A percentile compares a stretch with the other conserved stretches of the same genome.
phyloP scores from a whole-genome alignment of 2,888 invertebrate species.

The Orchesellides sinensis region DNA sequence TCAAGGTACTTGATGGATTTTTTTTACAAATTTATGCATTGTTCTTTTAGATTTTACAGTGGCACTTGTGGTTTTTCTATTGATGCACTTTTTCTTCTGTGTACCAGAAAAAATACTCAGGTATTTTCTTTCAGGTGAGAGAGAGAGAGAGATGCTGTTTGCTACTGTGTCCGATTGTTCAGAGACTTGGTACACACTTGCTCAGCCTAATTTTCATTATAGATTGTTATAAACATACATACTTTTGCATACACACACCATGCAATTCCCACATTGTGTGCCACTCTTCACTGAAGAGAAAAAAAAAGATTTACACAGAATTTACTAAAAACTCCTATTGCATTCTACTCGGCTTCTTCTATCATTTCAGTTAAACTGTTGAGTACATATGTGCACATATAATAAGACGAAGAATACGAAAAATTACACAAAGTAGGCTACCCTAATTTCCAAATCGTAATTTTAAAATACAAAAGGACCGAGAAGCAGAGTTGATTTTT shows the following conservation, averaged over 20 bases:
- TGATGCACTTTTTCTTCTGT: conserved; percentile 52
- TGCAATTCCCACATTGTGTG: background rate
- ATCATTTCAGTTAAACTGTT: conserved; percentile 52
- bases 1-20: conserved; percentile 25
- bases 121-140: background rate
- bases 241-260: background rate
- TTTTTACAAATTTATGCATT: conserved; percentile 35
- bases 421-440: conserved; percentile 58
- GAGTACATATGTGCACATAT: conserved; percentile 25
- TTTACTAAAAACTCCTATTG: too few relatives aligned
- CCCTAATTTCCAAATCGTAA: conserved; percentile 57
- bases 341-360: conserved; percentile 46
- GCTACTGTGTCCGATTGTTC: background rate
- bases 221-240: background rate
- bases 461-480: conserved; percentile 13
- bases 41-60: conserved; percentile 3
- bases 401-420: conserved; percentile 22
- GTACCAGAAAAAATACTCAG: conserved; percentile 10
- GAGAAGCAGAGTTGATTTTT: conserved; percentile 8
- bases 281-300: background rate
- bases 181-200: background rate
- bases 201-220: conserved; percentile 5
- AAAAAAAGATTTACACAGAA: too few relatives aligned
- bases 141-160: conserved; percentile 6
- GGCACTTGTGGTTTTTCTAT: conserved; percentile 46